A percentile compares a stretch with the other conserved stretches of the same genome.
Evolutionary conservation across 2,113 vertebrate species (phyloP).

Genomic region (Etheostoma spectabile): DNA sequence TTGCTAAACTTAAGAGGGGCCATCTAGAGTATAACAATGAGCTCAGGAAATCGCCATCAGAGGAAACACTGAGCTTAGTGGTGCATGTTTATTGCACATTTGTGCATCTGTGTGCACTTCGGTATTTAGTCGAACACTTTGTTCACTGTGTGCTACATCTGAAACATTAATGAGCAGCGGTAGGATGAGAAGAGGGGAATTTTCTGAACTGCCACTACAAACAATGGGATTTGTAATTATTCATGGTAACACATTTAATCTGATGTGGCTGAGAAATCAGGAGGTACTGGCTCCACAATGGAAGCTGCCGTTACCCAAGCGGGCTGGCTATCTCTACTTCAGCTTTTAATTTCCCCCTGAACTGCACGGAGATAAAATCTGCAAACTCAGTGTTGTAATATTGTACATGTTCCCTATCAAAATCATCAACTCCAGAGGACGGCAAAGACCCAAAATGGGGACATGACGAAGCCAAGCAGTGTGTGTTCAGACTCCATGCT

Average conservation of each 20-base stretch:
- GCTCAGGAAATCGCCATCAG: conserved; percentile 53
- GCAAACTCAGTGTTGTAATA: conserved; percentile 9
- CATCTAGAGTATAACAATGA: conserved; percentile 19
- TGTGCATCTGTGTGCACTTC: conserved; percentile 30
- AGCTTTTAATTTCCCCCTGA: conserved; percentile 25
- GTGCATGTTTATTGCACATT: conserved; percentile 45
- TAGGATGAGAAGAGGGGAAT: conserved; percentile 43
- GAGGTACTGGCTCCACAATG: conserved; percentile 11
- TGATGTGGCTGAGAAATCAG: conserved; percentile 50
- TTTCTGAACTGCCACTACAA: conserved; percentile 51
- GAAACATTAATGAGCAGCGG: conserved; percentile 70
- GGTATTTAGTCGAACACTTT: conserved; percentile 49
- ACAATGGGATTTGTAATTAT: conserved; percentile 69
- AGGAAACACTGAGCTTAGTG: conserved; percentile 17
- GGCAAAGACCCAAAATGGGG: background rate
- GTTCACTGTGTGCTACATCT: conserved; percentile 34
- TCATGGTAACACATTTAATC: conserved; percentile 68
- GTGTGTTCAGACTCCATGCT: background rate
- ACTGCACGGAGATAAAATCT: conserved; percentile 12
- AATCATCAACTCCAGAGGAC: background rate
- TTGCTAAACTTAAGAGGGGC: conserved; percentile 22
- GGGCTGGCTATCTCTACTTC: conserved; percentile 5
- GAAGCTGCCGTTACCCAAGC: conserved; percentile 19
- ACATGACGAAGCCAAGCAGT: background rate
- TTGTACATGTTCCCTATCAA: background rate